phyloP scores from a whole-genome alignment of 2,113 vertebrate species.

The Pseudopipra pipra region DNA sequence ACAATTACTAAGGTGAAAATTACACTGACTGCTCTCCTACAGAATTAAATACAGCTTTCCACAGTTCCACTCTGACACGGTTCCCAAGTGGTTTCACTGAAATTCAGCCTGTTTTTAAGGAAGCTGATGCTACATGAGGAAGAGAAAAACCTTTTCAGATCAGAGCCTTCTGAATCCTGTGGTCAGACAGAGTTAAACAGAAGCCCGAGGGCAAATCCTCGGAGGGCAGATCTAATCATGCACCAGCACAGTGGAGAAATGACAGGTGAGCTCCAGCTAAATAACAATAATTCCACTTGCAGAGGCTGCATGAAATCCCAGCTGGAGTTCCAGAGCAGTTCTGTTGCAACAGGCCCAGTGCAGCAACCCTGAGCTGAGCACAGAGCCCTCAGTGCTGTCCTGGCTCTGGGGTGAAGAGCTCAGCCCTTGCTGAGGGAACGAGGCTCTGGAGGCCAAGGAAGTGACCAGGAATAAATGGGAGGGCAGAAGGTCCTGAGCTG shows the following conservation, averaged over 20 bases:
- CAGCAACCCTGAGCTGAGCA: neutral
- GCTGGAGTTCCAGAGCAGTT: neutral
- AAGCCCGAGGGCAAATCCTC: neutral
- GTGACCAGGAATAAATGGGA: neutral
- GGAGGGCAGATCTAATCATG: neutral
- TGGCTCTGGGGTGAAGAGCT: neutral
- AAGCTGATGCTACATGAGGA: neutral
- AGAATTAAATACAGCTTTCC: neutral
- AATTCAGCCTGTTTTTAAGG: conserved; percentile 6
- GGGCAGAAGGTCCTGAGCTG: neutral
- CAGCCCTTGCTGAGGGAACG: neutral
- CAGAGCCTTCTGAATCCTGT: neutral
- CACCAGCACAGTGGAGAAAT: neutral
- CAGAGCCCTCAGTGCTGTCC: neutral
- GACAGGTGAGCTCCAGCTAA: neutral
- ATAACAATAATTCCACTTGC: neutral
- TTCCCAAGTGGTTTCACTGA: neutral
- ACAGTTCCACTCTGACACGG: neutral
- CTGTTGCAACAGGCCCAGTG: neutral
- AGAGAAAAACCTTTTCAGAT: neutral
- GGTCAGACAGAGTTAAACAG: neutral
- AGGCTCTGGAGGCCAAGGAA: neutral
- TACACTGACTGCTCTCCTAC: neutral
- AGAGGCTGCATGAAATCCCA: neutral
- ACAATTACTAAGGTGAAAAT: neutral